phyloP scores from a whole-genome alignment of 1,140 invertebrate species.

The Trissolcus basalis region DNA sequence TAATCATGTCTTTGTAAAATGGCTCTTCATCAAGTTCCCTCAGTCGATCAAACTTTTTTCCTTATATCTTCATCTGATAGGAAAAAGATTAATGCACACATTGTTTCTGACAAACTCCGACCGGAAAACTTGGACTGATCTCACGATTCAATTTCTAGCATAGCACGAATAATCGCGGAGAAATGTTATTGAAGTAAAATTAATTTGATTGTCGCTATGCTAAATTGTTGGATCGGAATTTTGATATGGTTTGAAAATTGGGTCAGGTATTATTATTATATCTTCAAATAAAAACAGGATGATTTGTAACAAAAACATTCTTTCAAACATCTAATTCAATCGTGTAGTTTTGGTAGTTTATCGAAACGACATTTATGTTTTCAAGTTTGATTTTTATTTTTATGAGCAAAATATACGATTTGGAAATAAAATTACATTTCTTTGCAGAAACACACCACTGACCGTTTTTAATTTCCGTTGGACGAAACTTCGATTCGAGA shows the following conservation, averaged over 20 bases:
- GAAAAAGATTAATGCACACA: constrained; percentile 17
- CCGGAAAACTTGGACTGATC: constrained; percentile 1
- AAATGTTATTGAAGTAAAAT: constrained; percentile 17
- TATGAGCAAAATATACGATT: constrained; percentile 23
- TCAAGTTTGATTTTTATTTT: constrained; percentile 23
- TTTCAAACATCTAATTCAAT: no score
- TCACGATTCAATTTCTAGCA: constrained; percentile 23
- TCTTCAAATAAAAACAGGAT: no score
- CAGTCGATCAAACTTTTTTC: background rate
- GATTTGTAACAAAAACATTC: no score
- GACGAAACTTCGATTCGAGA: constrained; percentile 25
- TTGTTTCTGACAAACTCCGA: constrained; percentile 16
- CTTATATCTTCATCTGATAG: background rate
- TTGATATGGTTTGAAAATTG: no score
- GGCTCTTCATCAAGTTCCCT: constrained; percentile 15
- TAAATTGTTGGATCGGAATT: no score
- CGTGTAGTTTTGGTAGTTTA: no score
- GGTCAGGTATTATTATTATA: no score
- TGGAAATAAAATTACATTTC: constrained; percentile 9
- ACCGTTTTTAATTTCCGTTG: constrained; percentile 50
- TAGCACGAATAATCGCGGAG: constrained; percentile 9
- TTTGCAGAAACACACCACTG: constrained; percentile 20
- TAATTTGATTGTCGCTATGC: no score
- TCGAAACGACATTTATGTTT: constrained; percentile 20
- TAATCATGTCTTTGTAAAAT: no score